These are phyloP conservation scores for Hoplodrina ambigua DNA, from an alignment of 2,888 invertebrate genomes.

Conservation along the genomic window DNA sequence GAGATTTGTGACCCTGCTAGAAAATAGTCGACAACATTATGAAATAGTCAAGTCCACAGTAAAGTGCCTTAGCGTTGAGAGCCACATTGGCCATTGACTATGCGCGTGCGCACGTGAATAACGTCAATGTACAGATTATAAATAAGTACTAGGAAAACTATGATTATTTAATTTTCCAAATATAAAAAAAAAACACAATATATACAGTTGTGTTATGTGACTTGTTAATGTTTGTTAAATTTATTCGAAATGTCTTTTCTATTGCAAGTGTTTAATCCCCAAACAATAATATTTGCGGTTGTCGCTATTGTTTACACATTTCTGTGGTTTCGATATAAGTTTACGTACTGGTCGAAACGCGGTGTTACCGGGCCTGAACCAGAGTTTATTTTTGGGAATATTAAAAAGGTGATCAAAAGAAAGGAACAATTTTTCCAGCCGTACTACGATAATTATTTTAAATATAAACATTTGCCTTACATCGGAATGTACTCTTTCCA, in stretches of 20 bases:
- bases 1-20: constrained; percentile 61
- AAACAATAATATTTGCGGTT: constrained; percentile 67
- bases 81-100: constrained; percentile 26
- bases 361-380: constrained; percentile 90
- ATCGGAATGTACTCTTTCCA: constrained; percentile 92
- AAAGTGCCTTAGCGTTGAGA: constrained; percentile 56
- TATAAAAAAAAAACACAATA: background rate
- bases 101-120: constrained; percentile 40
- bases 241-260: constrained; percentile 58
- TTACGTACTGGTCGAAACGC: constrained; percentile 90
- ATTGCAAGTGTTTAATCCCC: constrained; percentile 59
- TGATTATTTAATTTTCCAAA: constrained; percentile 1
- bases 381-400: constrained; percentile 92
- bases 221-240: background rate
- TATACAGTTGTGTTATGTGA: constrained; percentile 27
- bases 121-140: constrained; percentile 30
- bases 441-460: constrained; percentile 90
- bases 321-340: constrained; percentile 84
- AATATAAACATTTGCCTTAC: constrained; percentile 85
- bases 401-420: constrained; percentile 88
- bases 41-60: constrained; percentile 64
- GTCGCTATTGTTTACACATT: constrained; percentile 69
- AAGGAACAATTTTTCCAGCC: constrained; percentile 91
- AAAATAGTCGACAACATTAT: constrained; percentile 46
- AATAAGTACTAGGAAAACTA: constrained; percentile 16